Percentiles rank a stretch among this genome's conserved stretches.
Conservation (phyloP, 2,888 invertebrate species). For the Acholoe squamosa region DNA sequence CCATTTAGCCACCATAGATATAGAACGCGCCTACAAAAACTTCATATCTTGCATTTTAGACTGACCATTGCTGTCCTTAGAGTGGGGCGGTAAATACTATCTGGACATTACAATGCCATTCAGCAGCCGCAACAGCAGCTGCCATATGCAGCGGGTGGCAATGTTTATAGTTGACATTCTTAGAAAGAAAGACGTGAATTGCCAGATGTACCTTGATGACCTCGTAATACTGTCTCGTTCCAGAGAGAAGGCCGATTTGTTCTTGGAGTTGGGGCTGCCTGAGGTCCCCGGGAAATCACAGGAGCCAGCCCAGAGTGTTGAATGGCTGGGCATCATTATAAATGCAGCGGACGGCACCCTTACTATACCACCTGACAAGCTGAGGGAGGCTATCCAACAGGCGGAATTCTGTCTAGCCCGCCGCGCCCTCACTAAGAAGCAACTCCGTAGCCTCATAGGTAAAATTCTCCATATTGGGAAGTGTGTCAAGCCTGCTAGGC, state of each 20-base stretch:
- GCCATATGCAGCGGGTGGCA: slow-evolving; percentile 10
- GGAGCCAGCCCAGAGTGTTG: neutral
- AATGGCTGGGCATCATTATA: slow-evolving; percentile 28
- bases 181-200: neutral
- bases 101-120: neutral
- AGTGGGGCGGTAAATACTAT: neutral
- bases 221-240: neutral
- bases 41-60: neutral
- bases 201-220: slow-evolving; percentile 26
- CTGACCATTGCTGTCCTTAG: no score
- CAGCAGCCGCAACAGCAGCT: no score
- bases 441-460: no score
- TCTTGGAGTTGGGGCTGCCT: neutral
- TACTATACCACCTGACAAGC: neutral
- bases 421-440: neutral
- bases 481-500: neutral
- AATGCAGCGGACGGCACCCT: no score
- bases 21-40: slow-evolving; percentile 2
- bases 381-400: neutral
- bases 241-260: neutral
- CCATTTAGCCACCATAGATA: neutral
- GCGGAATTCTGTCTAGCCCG: neutral
- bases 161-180: neutral
- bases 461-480: neutral
- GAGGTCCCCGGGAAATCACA: neutral